These are phyloP conservation scores for Chorisops tibialis DNA, from an alignment of 2,888 invertebrate species.

Conservation along the genomic window DNA sequence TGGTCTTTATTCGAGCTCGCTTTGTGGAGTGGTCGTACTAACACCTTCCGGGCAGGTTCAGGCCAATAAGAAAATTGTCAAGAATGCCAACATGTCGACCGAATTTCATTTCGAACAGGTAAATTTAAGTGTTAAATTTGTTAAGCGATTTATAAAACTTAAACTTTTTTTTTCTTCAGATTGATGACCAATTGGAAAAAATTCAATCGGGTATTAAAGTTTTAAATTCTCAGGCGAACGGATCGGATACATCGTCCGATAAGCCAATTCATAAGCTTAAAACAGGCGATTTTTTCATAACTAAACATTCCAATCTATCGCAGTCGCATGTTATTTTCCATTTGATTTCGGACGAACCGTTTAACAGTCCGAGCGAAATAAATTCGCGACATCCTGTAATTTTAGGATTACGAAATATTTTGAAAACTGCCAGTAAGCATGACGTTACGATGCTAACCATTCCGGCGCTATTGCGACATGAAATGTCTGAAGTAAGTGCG, in stretches of 20 bases:
- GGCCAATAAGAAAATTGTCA: slow-evolving; percentile 48
- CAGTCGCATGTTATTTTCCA: slow-evolving; percentile 96
- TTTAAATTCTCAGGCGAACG: slow-evolving; percentile 38
- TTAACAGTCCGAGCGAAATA: slow-evolving; percentile 70
- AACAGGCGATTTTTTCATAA: slow-evolving; percentile 82
- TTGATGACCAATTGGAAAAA: slow-evolving; percentile 80
- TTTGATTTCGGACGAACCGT: slow-evolving; percentile 81
- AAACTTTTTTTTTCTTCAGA: slow-evolving; percentile 45
- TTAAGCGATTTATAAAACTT: background rate
- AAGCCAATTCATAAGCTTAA: slow-evolving; percentile 58
- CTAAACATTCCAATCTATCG: slow-evolving; percentile 88
- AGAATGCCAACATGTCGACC: slow-evolving; percentile 62
- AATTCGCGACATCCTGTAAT: slow-evolving; percentile 95
- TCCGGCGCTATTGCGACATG: slow-evolving; percentile 87
- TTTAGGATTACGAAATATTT: slow-evolving; percentile 87
- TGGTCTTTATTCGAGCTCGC: slow-evolving; percentile 86
- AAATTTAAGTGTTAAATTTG: slow-evolving; percentile 1
- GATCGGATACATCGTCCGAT: slow-evolving; percentile 36
- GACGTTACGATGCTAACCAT: slow-evolving; percentile 91
- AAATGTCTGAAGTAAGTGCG: slow-evolving; percentile 83
- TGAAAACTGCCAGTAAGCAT: slow-evolving; percentile 92
- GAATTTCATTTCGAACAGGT: slow-evolving; percentile 84
- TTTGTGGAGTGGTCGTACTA: slow-evolving; percentile 83
- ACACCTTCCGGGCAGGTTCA: slow-evolving; percentile 52
- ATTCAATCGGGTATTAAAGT: slow-evolving; percentile 60